Base-by-base conservation (phyloP, 2,113 vertebrate genomes). In the Pachypanchax playfairii region DNA sequence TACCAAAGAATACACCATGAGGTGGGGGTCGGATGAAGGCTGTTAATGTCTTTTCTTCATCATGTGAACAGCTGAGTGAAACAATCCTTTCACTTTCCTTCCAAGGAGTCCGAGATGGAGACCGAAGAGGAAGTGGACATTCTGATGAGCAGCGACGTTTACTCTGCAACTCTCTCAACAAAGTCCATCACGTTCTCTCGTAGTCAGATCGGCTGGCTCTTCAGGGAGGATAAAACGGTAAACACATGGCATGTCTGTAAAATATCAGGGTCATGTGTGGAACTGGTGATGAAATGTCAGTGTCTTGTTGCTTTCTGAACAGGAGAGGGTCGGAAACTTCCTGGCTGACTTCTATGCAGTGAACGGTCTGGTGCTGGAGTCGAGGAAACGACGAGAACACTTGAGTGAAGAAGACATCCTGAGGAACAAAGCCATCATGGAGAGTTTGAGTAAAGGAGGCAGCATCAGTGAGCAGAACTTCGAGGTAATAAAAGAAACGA, bases 91-190 rank as follows among this genome's bases (percentile, higher is more conserved):
- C 55, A 13, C 48, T 73, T 54, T 12, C 2, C 17, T 22, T 36
- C 22, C 21, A 50, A 99, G 97, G 97, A 99, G 87, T 99, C 97
- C 0, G 97, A 99, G 89, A 94, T 98, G 95, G 97, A 99, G 91
- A 98, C 97, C 0, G 97, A 99, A 69, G 97, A 99, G 51, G 97
- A 99, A 75, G 97, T 99, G 84, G 97, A 99, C 75, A 99, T 99
- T 88, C 88, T 99, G 88, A 99, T 99, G 97, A 98, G 97, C 91
- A 99, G 97, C 1, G 97, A 99, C 69, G 95, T 99, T 85, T 98
- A 98, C 90, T 99, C 97, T 6, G 97, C 96, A 57, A 98, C 97
- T 0, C 91, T 99, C 82, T 99, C 97, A 75, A 99, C 97, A 70
- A 99, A 99, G 92, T 99, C 97, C 46, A 99, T 99, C 80, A 93